Conservation (phyloP, 2,888 invertebrate genomes). For the Lepeophtheirus nordmannii region DNA sequence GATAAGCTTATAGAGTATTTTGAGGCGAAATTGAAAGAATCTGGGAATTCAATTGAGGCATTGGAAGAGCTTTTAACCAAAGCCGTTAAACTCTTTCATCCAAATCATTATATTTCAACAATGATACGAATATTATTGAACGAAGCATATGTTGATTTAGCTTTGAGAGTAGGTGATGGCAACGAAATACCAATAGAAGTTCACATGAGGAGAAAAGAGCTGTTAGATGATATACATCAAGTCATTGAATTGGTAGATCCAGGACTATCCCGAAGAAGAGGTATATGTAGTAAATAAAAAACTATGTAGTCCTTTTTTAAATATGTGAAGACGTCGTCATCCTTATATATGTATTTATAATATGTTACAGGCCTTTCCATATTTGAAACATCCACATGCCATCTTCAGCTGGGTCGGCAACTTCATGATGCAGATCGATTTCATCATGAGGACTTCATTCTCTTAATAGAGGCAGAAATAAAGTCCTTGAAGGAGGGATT, state of each 20-base stretch:
- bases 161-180: not conserved
- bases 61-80: conserved; percentile 17
- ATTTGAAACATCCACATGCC: conserved; percentile 18
- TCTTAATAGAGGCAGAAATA: conserved; percentile 3
- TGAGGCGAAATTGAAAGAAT: not conserved
- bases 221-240: conserved; percentile 12
- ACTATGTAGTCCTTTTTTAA: not conserved
- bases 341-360: not conserved
- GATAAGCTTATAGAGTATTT: conserved; percentile 19
- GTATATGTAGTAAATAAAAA: not conserved
- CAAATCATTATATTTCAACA: conserved; percentile 14
- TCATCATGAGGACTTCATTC: conserved; percentile 13
- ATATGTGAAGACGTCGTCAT: not conserved
- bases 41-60: not conserved
- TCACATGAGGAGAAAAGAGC: conserved; percentile 18
- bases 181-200: conserved; percentile 12
- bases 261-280: conserved; percentile 15
- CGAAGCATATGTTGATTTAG: conserved; percentile 14
- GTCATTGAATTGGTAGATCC: conserved; percentile 20
- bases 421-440: conserved; percentile 15
- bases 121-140: conserved; percentile 13
- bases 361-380: conserved; percentile 9
- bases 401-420: conserved; percentile 19
- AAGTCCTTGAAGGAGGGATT: conserved; percentile 9
- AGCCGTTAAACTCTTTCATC: conserved; percentile 10